Evolutionary conservation across 2,113 vertebrate species (phyloP).

Genomic region (Trematomus loennbergii): DNA sequence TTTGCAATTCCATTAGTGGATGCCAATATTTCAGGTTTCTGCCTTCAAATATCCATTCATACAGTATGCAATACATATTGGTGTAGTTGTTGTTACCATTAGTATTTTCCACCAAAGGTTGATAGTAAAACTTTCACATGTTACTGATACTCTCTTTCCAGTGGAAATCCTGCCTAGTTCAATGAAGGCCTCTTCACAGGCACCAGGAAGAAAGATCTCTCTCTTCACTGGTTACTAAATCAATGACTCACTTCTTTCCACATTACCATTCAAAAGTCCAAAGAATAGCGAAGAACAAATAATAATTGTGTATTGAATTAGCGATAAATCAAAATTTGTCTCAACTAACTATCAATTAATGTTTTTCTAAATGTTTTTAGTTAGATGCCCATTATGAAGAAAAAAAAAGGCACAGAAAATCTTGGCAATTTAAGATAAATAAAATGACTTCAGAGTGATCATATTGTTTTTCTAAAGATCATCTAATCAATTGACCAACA

Average conservation of each 20-base stretch:
- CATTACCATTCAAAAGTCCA: not conserved
- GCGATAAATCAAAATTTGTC: too few relatives aligned
- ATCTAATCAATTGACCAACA: not conserved
- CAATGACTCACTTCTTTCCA: not conserved
- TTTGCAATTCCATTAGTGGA: not conserved
- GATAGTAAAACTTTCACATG: not conserved
- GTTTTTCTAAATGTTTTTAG: too few relatives aligned
- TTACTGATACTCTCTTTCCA: not conserved
- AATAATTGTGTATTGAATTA: too few relatives aligned
- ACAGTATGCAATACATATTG: not conserved
- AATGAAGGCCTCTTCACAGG: not conserved
- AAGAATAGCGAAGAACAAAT: not conserved
- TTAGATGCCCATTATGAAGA: too few relatives aligned
- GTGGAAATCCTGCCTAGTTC: not conserved
- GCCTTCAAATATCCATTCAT: too few relatives aligned
- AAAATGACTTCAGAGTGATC: not conserved
- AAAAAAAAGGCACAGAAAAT: too few relatives aligned
- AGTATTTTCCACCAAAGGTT: not conserved
- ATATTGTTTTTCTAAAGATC: too few relatives aligned
- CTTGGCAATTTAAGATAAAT: not conserved
- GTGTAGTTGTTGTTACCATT: not conserved
- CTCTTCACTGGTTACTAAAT: not conserved
- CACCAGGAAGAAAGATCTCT: not conserved
- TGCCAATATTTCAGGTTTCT: not conserved
- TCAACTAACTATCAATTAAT: too few relatives aligned